These are phyloP conservation scores for Rostratula benghalensis DNA, from an alignment of 2,113 vertebrate genomes.

Conservation along the genomic window DNA sequence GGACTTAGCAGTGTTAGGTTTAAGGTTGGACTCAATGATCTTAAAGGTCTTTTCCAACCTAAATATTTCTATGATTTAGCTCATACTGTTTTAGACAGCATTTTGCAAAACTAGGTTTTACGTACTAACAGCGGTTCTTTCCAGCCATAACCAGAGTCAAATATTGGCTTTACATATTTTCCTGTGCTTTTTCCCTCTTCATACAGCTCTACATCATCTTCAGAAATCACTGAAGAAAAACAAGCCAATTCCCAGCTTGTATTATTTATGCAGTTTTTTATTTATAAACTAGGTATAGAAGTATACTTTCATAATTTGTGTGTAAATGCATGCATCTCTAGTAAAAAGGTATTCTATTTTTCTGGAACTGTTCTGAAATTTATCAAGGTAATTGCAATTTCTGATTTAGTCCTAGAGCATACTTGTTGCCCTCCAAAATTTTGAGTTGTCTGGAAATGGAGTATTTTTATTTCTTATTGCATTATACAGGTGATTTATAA, in stretches of 20 bases:
- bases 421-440: not conserved
- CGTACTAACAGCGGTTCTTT: not conserved
- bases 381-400: not conserved
- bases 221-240: not conserved
- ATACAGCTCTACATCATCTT: not conserved
- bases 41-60: not conserved
- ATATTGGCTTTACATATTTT: not conserved
- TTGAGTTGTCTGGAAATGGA: not conserved
- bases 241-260: not conserved
- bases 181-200: accelerated
- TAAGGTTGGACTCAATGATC: not conserved
- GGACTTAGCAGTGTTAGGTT: not conserved
- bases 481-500: not conserved
- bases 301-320: not conserved
- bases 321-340: not conserved
- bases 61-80: not conserved
- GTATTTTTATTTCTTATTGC: not conserved
- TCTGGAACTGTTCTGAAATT: not conserved
- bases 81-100: not conserved
- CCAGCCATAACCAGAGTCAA: not conserved
- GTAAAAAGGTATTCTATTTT: not conserved
- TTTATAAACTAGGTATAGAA: not conserved
- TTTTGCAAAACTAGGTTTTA: not conserved
- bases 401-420: not conserved
- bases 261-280: not conserved